These are phyloP conservation scores for Heliothis peltigera DNA, from an alignment of 2,888 invertebrate species.

Conservation along the genomic window DNA sequence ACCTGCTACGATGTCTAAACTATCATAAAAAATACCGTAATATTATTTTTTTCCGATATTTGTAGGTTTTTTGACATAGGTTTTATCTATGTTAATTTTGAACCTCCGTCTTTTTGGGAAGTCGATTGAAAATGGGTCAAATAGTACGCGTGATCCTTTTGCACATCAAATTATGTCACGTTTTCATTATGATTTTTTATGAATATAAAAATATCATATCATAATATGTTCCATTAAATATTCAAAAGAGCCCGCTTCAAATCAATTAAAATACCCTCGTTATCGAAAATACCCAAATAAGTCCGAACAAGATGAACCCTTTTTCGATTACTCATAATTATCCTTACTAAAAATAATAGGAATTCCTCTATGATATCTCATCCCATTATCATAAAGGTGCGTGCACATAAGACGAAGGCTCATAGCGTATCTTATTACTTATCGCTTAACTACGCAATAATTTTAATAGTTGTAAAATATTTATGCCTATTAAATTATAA, in stretches of 20 bases:
- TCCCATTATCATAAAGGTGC: conserved; percentile 29
- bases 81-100: no score
- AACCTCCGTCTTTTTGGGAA: no score
- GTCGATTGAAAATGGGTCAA: no score
- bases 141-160: no score
- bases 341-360: conserved; percentile 35
- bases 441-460: conserved; percentile 7
- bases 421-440: conserved; percentile 3
- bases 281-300: conserved; percentile 15
- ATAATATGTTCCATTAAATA: conserved; percentile 10
- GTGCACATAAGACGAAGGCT: conserved; percentile 11
- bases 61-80: no score
- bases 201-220: no score
- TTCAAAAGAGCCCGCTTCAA: neutral
- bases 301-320: conserved; percentile 31
- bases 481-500: neutral
- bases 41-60: no score
- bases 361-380: conserved; percentile 25
- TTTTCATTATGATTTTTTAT: no score
- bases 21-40: neutral
- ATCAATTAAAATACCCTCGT: conserved; percentile 3
- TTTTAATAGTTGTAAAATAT: conserved; percentile 15
- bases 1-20: neutral
- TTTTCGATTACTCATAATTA: conserved; percentile 25
- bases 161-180: no score